phyloP scores from a whole-genome alignment of 2,113 vertebrate genomes.

The Tricholaema leucomelas region DNA sequence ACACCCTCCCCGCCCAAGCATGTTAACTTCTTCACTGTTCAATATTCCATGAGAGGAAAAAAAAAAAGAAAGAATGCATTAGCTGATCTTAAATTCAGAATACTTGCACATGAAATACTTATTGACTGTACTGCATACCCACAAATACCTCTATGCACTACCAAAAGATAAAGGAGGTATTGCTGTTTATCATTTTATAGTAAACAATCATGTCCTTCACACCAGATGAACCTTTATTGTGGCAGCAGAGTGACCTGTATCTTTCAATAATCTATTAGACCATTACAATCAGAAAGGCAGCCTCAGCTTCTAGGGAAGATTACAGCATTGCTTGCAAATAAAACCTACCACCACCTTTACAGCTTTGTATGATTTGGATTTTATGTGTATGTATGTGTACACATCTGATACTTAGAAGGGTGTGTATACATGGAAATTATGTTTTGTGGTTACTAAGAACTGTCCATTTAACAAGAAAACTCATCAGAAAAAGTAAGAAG shows the following conservation, averaged over 20 bases:
- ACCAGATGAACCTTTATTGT: background rate
- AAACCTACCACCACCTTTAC: background rate
- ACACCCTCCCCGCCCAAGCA: too few species aligned
- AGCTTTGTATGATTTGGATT: background rate
- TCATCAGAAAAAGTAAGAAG: background rate
- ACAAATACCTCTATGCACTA: background rate
- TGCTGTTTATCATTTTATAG: background rate
- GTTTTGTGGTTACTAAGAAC: background rate
- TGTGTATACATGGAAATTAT: background rate
- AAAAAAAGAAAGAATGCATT: background rate
- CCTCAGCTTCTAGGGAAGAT: background rate
- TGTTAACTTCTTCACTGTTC: background rate
- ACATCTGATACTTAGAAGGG: background rate
- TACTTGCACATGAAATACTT: background rate
- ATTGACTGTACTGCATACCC: background rate
- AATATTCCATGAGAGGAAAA: background rate
- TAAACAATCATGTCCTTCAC: background rate
- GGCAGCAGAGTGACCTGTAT: background rate
- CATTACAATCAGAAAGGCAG: background rate
- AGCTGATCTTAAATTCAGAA: background rate
- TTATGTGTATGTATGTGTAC: rapidly evolving
- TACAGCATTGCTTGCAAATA: background rate
- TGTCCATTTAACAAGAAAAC: background rate
- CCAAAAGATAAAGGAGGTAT: background rate
- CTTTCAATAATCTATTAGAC: background rate